Evolutionary conservation across 35 echinoderm and acorn worm genomes (phyloP).

Genomic region (Amphiura filiformis): DNA sequence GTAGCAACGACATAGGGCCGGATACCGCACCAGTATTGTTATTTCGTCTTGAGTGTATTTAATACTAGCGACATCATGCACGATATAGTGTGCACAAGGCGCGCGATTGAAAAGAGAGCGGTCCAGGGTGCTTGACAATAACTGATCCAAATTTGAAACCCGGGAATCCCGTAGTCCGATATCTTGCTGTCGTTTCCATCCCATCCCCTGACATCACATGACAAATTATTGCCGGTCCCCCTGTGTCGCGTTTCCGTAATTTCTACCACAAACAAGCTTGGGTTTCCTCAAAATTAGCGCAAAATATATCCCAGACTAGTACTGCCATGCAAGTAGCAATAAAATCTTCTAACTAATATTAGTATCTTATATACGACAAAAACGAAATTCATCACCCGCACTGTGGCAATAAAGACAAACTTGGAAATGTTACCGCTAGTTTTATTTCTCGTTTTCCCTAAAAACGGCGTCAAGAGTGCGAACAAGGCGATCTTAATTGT

Average conservation of each 20-base stretch:
- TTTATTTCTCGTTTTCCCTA: background rate
- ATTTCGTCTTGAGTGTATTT: background rate
- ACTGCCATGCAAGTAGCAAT: background rate
- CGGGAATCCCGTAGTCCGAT: background rate
- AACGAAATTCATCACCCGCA: background rate
- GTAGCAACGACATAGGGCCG: background rate
- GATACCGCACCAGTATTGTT: background rate
- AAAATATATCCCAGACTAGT: background rate
- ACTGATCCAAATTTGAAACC: background rate
- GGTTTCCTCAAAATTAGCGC: background rate
- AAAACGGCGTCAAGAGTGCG: slow-evolving; percentile 1
- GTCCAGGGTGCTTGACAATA: background rate
- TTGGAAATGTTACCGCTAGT: slow-evolving; percentile 3
- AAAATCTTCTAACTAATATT: background rate
- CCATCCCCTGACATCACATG: background rate
- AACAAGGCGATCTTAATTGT: background rate
- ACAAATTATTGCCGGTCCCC: background rate
- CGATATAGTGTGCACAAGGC: too few species aligned
- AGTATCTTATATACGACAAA: background rate
- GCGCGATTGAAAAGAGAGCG: background rate
- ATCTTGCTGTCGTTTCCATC: background rate
- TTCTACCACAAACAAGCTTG: background rate
- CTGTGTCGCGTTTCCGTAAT: background rate
- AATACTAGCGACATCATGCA: background rate
- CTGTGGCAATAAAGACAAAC: background rate